Evolutionary conservation across 37 sponge, comb jelly and placozoan species (phyloP), one percentile per base, ranked within the genome.

Genomic region (Ephydatia muelleri): DNA sequence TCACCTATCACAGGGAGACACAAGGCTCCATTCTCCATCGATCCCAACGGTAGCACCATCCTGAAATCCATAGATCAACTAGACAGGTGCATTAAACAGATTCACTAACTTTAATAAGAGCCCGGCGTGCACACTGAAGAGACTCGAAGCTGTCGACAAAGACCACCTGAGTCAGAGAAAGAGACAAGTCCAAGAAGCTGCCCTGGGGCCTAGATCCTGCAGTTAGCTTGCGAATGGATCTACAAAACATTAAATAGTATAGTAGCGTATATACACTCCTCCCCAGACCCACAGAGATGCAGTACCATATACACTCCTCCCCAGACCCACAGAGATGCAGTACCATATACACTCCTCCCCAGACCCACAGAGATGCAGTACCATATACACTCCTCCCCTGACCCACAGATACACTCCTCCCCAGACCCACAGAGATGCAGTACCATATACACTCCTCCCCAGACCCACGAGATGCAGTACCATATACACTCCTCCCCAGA

Each of bases 1-100:
- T 34, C 6, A 67, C 23, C n/a, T n/a, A 22, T 80, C 37, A 26
- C 4, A 78, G 49, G 65, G 11, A 80, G 25, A 22, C 2, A 80
- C 68, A 3, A 94, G 75, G 39, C 83, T 86, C 95, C 95, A 94
- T 49, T 94, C 95, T 3, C 87, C 83, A 80, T 94, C 95, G 1
- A 94, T 78, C 5, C 92, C 95, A 32, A 94, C 81, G 16, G 88
- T 48, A 5, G 48, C 68, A 25, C 34, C 81, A 0, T 48, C 69
- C 92, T 91, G 68, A 31, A 73, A 31, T 70, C 6, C 4, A 9
- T 70, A 70, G 9, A 8, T 43, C 47, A 43, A 8, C 47, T 43
- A 43, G 8, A 43, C 6, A 43, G 8, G 34, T 73, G 38, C 2
- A 48, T 9, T 43, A 22, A 6, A 3, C 22, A 26, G 5, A 32